Percentiles rank a stretch among this genome's conserved stretches.
Conservation (phyloP, 1,140 invertebrate species). For the Apis mellifera region DNA sequence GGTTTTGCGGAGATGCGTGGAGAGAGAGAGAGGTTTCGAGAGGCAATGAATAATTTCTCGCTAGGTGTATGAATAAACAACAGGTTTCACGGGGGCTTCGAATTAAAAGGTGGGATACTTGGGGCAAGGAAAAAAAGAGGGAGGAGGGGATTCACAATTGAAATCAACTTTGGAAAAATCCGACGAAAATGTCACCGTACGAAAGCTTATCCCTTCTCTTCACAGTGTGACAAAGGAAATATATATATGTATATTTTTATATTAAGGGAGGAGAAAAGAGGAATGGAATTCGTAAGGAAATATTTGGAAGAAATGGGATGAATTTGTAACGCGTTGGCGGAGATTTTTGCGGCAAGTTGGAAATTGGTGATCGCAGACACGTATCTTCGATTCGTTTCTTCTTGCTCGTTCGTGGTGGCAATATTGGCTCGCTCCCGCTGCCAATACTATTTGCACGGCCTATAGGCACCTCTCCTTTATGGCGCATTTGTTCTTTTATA, state of each 20-base stretch:
- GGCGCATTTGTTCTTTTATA: constrained; percentile 40
- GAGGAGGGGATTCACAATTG: too few relatives aligned
- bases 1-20: background rate
- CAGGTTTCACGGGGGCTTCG: background rate
- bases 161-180: background rate
- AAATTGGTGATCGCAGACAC: constrained; percentile 22
- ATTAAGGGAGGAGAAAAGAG: rapidly evolving
- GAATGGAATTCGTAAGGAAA: background rate
- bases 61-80: constrained; percentile 38
- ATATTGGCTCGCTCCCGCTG: constrained; percentile 39
- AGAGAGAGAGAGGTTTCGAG: background rate
- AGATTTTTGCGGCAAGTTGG: constrained; percentile 29
- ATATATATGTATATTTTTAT: too few relatives aligned
- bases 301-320: background rate
- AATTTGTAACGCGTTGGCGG: constrained; percentile 14
- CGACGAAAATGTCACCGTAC: background rate
- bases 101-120: constrained; percentile 33
- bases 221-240: too few relatives aligned
- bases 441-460: constrained; percentile 55
- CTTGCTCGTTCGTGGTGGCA: constrained; percentile 7
- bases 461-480: constrained; percentile 41
- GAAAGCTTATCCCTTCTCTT: background rate
- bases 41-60: constrained; percentile 39
- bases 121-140: background rate
- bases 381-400: constrained; percentile 29